Percentiles rank a stretch among this genome's conserved stretches.
phyloP scores from a whole-genome alignment of 2,113 vertebrate species.

The Origma solitaria region DNA sequence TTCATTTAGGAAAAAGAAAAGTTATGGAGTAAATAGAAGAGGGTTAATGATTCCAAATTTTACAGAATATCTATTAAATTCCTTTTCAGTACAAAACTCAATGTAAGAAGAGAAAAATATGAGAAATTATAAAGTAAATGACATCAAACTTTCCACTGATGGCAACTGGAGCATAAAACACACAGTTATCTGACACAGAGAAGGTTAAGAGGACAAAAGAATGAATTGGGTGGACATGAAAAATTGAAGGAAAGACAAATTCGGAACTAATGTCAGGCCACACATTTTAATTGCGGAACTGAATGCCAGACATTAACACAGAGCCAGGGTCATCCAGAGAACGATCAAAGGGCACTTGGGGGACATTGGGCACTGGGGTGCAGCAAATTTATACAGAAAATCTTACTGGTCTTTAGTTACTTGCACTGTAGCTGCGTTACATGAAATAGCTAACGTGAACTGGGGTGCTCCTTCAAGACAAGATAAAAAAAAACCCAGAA shows the following conservation, averaged over 20 bases:
- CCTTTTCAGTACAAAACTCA: background rate
- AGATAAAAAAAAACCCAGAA: background rate
- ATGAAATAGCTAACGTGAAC: background rate
- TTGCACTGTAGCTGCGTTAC: background rate
- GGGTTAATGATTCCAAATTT: background rate
- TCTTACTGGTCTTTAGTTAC: background rate
- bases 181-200: background rate
- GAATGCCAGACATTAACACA: constrained; percentile 29
- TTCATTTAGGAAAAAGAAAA: background rate
- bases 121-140: background rate
- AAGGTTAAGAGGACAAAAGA: constrained; percentile 42
- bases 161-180: background rate
- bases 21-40: background rate
- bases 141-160: background rate
- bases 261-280: constrained; percentile 61
- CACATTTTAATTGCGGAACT: constrained; percentile 59
- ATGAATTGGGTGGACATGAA: constrained; percentile 54
- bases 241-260: constrained; percentile 50
- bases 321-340: constrained; percentile 30
- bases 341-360: background rate
- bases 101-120: background rate
- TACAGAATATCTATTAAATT: background rate
- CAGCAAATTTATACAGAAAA: background rate
- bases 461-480: background rate
- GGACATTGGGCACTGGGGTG: background rate